Evolutionary conservation across 2,888 invertebrate species (phyloP), one percentile per base, ranked within the genome.

Genomic region (Ischnura elegans): DNA sequence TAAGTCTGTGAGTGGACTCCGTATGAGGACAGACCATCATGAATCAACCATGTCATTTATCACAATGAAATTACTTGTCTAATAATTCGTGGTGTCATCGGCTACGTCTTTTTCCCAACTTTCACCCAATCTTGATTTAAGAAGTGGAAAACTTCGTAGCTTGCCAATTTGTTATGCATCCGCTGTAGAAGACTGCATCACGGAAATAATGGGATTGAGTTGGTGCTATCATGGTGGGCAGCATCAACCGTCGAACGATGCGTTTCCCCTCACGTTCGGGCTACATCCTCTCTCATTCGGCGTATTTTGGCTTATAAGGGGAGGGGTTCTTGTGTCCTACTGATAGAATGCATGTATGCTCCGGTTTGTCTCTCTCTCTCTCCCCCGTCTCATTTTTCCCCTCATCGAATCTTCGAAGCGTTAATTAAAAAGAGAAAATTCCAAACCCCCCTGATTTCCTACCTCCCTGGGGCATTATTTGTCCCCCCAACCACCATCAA

Each of bases 401-500:
- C 10, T 36, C 76, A 16, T 36, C 76, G 76, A 76, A 76, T 76
- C 76, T 76, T 76, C 36, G 76, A 36, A 76, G 76, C 76, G 76
- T 76, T 76, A 76, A 76, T 76, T 76, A 76, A 76, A 76, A 36
- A 76, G 76, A 76, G 76, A 76, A 76, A 61, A 76, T 76, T 76
- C 76, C 76, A 36, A 29, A 10, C 76, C 76, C 61, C n/a, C 19
- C n/a, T n/a, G n/a, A 21, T n/a, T n/a, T 76, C 66, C 2, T 8
- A 8, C 36, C 61, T n/a, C 76, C 76, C 13, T 29, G 76, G 76
- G 76, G 76, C 36, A 3, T 36, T 76, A 29, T 76, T 76, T 36
- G 76, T 76, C 36, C 76, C 3, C 76, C 76, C 36, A 36, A 25
- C 76, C 36, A 76, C 36, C 76, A 2, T 36, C 76, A 36, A 36